A percentile compares a stretch with the other conserved stretches of the same genome.
Conservation (phyloP, 2,888 invertebrate species). For the Phyllotreta cruciferae region DNA sequence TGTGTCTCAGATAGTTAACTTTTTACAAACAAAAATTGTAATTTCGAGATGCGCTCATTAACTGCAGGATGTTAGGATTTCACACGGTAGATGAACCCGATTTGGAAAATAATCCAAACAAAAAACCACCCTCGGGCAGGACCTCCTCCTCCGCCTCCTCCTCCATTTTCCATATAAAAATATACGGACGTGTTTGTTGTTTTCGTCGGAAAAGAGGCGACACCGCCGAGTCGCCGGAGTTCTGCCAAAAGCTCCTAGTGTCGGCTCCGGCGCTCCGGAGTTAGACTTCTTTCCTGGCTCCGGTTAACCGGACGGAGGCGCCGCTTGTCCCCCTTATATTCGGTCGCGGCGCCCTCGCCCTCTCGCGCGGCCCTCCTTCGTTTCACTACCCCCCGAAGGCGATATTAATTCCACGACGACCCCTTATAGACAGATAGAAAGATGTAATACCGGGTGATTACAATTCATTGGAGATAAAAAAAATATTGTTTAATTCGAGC, state of each 20-base stretch:
- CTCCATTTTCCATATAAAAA: slow-evolving; percentile 2
- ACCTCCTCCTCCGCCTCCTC: no score
- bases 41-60: no score
- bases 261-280: slow-evolving; percentile 41
- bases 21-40: no score
- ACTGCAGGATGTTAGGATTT: no score
- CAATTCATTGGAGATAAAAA: no score
- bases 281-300: slow-evolving; percentile 47
- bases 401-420: slow-evolving; percentile 52
- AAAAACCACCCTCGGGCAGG: no score
- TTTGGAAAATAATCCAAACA: no score
- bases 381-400: slow-evolving; percentile 44
- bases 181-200: slow-evolving; percentile 43
- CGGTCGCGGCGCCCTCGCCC: slow-evolving; percentile 38
- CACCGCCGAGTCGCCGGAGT: slow-evolving; percentile 34
- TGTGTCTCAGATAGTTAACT: no score
- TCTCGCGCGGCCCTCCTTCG: slow-evolving; percentile 51
- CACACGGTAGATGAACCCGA: no score
- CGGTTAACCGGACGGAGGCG: slow-evolving; percentile 51
- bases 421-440: slow-evolving; percentile 22
- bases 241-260: slow-evolving; percentile 42
- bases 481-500: no score
- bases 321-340: slow-evolving; percentile 40
- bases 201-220: slow-evolving; percentile 45
- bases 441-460: neutral